phyloP scores from a whole-genome alignment of 92 coral and sea anemone genomes.

The Phenganax stokvisi region DNA sequence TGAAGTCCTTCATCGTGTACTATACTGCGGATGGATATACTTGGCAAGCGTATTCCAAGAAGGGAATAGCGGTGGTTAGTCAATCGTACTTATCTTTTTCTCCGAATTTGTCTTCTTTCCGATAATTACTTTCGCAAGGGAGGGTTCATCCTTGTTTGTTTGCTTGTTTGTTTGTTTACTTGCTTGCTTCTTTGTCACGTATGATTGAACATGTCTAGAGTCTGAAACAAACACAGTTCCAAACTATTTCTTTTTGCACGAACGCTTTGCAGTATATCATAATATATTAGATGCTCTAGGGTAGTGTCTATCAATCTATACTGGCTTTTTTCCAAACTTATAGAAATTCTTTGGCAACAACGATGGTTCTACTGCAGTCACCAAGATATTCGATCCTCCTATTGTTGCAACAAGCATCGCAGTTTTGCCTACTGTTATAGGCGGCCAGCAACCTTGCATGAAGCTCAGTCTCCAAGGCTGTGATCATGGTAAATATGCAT shows the following conservation, averaged over 20 bases:
- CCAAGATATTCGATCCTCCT: conserved; percentile 11
- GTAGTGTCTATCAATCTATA: not conserved
- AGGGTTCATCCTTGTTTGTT: too few relatives aligned
- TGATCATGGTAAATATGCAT: not conserved
- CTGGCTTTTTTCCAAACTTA: not conserved
- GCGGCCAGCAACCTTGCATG: conserved; percentile 8
- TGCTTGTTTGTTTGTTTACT: too few relatives aligned
- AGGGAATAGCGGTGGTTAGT: conserved; percentile 9
- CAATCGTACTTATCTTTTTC: not conserved
- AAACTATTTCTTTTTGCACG: too few relatives aligned
- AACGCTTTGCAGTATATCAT: too few relatives aligned
- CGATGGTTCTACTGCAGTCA: not conserved
- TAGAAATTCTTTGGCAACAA: conserved; percentile 5
- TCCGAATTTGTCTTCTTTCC: not conserved
- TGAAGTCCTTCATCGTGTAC: conserved; percentile 2
- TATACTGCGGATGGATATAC: conserved; percentile 12
- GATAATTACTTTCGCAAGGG: too few relatives aligned
- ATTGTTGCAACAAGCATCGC: conserved; percentile 7
- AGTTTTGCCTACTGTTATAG: not conserved
- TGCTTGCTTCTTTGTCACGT: too few relatives aligned
- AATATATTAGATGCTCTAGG: too few relatives aligned
- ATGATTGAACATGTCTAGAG: too few relatives aligned
- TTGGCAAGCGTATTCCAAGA: conserved; percentile 4
- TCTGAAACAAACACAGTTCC: too few relatives aligned
- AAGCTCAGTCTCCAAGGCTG: not conserved